Evolutionary conservation across 1,140 invertebrate species (phyloP), one percentile per base, ranked within the genome.

Genomic region (Euura lappo): DNA sequence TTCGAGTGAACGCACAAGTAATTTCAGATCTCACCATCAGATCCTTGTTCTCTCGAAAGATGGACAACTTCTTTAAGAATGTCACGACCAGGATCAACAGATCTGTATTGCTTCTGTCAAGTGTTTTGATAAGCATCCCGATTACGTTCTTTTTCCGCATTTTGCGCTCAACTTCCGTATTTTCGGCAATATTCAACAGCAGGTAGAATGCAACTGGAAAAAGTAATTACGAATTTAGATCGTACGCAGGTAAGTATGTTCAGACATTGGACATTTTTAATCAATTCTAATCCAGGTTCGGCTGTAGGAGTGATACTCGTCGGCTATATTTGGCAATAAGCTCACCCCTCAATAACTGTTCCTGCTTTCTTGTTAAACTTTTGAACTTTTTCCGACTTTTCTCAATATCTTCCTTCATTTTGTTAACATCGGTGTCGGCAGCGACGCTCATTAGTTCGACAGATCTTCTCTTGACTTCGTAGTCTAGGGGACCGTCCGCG

Each of bases 141-240:
- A 99, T 93, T 75, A 99, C 93, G 77, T 97, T 96, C 84, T 97
- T 96, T 76, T 97, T 96, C 5, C 95, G 92, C 96, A 99, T 99
- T 90, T 99, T 99, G 85, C 97, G 93, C 88, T 99, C 98, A 6
- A 99, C 92, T 85, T 93, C 95, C 11, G 95, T 90, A 88, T 99
- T 98, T 87, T 99, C 97, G 5, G 98, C 95, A 81, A 99, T 93
- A 86, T 99, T 99, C 42, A 99, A 87, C 66, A 99, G 88, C 75
- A 99, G 89, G 86, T 98, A 97, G 86, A 97, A 97, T 10, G 93
- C 92, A 70, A 95, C 94, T 89, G 73, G 76, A 71, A 84, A 75
- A 76, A 74, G 66, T 76, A 65, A 72, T 43, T 67, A 11, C 51
- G 71, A 69, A 69, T 64, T 45, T 44, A 77, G 28, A 65, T 28